Evolutionary conservation across 2,888 invertebrate genomes (phyloP).

Genomic region (Bombylius major): DNA sequence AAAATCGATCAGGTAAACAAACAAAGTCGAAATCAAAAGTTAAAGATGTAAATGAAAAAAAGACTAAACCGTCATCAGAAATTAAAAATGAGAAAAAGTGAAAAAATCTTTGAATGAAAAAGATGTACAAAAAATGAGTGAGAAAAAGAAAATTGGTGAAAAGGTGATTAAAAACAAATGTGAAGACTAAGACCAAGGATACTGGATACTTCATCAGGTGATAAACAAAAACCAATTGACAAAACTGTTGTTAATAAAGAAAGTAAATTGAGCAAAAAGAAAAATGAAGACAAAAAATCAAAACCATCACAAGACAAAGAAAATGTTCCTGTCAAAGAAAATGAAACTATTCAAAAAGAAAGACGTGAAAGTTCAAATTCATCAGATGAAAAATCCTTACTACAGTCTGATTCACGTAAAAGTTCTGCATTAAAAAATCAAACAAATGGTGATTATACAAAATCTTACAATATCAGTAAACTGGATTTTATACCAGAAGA

Average conservation of each 20-base stretch:
- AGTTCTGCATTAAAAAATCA: constrained; percentile 18
- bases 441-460: constrained; percentile 79
- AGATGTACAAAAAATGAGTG: constrained; percentile 5
- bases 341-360: no score
- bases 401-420: no score
- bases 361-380: background rate
- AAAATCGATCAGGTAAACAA: constrained; percentile 40
- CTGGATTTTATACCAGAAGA: constrained; percentile 95
- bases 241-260: no score
- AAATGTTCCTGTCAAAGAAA: no score
- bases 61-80: background rate
- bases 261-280: no score
- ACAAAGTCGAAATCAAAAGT: constrained; percentile 27
- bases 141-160: background rate
- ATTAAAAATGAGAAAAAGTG: no score
- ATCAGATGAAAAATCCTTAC: no score
- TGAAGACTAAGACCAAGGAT: constrained; percentile 15
- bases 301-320: background rate
- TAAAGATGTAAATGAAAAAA: no score
- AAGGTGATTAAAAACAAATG: constrained; percentile 8
- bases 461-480: constrained; percentile 78
- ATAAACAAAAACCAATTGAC: no score
- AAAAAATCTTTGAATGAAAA: background rate
- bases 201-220: constrained; percentile 10
- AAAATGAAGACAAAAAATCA: no score